phyloP scores from a whole-genome alignment of 2,113 vertebrate genomes.

The Paracanthobrama guichenoti region DNA sequence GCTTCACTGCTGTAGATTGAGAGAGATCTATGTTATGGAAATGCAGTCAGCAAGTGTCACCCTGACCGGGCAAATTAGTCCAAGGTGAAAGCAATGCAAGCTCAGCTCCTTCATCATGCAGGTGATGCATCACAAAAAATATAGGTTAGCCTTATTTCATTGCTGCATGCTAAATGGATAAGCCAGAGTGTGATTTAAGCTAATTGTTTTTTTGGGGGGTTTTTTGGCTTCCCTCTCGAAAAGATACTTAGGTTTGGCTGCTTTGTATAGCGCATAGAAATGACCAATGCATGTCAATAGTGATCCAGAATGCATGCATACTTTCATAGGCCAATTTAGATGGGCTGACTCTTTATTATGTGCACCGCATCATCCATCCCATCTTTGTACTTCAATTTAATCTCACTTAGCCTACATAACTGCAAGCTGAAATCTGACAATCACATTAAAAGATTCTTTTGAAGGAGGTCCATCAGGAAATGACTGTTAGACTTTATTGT shows the following conservation, averaged over 20 bases:
- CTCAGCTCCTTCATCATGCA: slow-evolving; percentile 33
- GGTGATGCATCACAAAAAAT: slow-evolving; percentile 14
- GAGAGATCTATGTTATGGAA: slow-evolving; percentile 32
- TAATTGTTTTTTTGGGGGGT: not conserved
- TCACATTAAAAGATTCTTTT: slow-evolving; percentile 71
- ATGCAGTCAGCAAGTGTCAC: slow-evolving; percentile 37
- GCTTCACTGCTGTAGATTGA: not conserved
- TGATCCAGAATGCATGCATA: not conserved
- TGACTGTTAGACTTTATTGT: slow-evolving; percentile 70
- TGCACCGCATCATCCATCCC: slow-evolving; percentile 59
- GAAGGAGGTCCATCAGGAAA: slow-evolving; percentile 68
- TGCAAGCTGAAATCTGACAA: slow-evolving; percentile 66
- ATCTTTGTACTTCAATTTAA: slow-evolving; percentile 65
- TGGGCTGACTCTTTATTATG: not conserved
- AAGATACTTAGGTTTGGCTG: not conserved
- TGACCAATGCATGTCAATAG: not conserved
- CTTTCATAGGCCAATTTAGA: not conserved
- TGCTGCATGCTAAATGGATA: slow-evolving; percentile 16
- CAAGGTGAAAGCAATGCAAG: slow-evolving; percentile 42
- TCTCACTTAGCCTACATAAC: slow-evolving; percentile 60
- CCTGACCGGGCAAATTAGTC: slow-evolving; percentile 24
- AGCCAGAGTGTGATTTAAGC: not conserved
- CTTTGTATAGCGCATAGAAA: not conserved
- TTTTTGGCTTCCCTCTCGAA: not conserved
- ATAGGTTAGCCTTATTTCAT: slow-evolving; percentile 20